Evolutionary conservation across 2,113 vertebrate genomes (phyloP).

Genomic region (Spheniscus mendiculus): DNA sequence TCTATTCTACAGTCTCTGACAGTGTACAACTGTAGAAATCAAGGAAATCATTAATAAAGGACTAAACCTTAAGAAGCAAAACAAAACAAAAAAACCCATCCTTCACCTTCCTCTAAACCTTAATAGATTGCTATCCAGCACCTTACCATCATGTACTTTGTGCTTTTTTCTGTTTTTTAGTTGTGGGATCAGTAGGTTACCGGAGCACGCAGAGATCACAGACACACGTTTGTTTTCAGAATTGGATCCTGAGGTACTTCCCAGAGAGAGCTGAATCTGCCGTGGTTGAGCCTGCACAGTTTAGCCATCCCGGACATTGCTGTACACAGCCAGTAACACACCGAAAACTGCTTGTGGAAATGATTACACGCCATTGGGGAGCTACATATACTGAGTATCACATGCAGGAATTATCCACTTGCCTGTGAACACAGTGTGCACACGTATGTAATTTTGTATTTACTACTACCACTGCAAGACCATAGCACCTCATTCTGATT

Average conservation of each 20-base stretch:
- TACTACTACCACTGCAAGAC: neutral
- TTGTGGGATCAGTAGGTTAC: neutral
- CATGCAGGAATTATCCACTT: neutral
- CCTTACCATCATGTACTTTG: neutral
- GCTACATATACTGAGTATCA: neutral
- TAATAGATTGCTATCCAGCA: neutral
- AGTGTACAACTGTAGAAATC: neutral
- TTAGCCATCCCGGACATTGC: neutral
- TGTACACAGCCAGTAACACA: neutral
- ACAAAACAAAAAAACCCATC: neutral
- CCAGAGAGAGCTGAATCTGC: neutral
- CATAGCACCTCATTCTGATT: neutral
- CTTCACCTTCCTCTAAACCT: neutral
- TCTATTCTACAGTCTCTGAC: neutral
- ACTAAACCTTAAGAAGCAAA: neutral
- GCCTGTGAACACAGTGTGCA: neutral
- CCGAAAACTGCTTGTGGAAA: neutral
- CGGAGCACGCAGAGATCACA: rapidly evolving
- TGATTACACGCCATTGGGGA: neutral
- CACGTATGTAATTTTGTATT: neutral
- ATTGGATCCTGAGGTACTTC: neutral
- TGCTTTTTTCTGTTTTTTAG: neutral
- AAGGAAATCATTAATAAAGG: neutral
- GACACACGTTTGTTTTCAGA: neutral
- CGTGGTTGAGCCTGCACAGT: neutral